Percentiles rank a stretch among this genome's conserved stretches.
phyloP scores from a whole-genome alignment of 1,140 invertebrate genomes.

The Wiebesia pumilae region DNA sequence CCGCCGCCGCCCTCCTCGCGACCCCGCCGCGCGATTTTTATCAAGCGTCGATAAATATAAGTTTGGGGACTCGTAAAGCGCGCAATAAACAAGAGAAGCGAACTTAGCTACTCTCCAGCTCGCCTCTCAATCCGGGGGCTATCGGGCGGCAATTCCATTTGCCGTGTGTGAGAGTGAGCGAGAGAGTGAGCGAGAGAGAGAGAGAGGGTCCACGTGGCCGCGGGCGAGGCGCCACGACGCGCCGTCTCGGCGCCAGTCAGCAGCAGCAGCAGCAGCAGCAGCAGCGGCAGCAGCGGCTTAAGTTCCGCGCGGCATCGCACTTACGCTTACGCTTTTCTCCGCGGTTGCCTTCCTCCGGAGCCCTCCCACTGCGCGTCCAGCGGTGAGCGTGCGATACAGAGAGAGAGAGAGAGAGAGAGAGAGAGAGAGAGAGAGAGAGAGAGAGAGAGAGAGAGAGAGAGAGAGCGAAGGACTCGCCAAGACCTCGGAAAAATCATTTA shows the following conservation, averaged over 20 bases:
- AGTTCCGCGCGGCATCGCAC: background rate
- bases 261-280: background rate
- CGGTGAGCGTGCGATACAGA: no score
- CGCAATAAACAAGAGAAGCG: slow-evolving; percentile 40
- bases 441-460: background rate
- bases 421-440: background rate
- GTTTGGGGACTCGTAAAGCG: slow-evolving; percentile 28
- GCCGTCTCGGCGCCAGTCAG: slow-evolving; percentile 50
- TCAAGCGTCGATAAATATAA: slow-evolving; percentile 34
- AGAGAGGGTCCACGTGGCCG: slow-evolving; percentile 38
- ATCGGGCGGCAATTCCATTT: slow-evolving; percentile 39
- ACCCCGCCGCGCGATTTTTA: slow-evolving; percentile 17
- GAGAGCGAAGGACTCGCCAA: background rate
- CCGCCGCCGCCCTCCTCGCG: no score
- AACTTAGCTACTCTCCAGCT: slow-evolving; percentile 35
- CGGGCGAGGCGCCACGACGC: slow-evolving; percentile 37
- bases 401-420: background rate
- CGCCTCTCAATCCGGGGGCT: background rate
- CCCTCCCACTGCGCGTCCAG: background rate
- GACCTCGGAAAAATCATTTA: background rate
- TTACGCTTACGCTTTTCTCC: background rate
- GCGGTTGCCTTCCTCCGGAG: background rate
- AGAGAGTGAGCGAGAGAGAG: background rate
- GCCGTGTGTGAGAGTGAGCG: background rate
- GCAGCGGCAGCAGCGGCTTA: background rate